Evolutionary conservation across 2,113 vertebrate genomes (phyloP).

Genomic region (Brachypteracias leptosomus): DNA sequence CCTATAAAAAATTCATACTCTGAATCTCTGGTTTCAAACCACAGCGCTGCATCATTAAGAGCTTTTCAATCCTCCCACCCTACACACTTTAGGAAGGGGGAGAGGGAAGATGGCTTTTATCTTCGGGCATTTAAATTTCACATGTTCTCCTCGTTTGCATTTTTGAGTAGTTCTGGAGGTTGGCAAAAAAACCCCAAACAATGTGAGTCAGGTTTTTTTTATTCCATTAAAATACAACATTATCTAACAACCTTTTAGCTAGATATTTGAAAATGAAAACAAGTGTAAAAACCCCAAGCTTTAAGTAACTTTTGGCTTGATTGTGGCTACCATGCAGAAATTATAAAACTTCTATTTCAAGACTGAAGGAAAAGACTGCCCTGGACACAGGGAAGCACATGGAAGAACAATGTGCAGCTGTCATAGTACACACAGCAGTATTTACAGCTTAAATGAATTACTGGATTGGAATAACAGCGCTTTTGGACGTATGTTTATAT

Average conservation of each 20-base stretch:
- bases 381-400: background rate
- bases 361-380: background rate
- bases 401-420: background rate
- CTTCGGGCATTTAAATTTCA: background rate
- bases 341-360: background rate
- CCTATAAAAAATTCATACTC: constrained; percentile 64
- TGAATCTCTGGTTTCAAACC: constrained; percentile 59
- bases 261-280: background rate
- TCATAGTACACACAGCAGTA: background rate
- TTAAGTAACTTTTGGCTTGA: background rate
- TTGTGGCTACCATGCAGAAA: background rate
- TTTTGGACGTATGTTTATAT: background rate
- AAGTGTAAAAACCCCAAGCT: accelerated
- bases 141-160: background rate
- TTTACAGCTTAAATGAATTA: background rate
- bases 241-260: background rate
- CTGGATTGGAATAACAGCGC: background rate
- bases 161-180: background rate
- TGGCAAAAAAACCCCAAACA: background rate
- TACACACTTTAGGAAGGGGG: background rate
- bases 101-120: background rate
- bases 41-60: constrained; percentile 33
- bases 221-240: background rate
- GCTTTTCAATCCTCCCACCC: constrained; percentile 40
- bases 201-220: background rate